phyloP scores from a whole-genome alignment of 2,113 vertebrate genomes.

The Oreocharis arfaki region DNA sequence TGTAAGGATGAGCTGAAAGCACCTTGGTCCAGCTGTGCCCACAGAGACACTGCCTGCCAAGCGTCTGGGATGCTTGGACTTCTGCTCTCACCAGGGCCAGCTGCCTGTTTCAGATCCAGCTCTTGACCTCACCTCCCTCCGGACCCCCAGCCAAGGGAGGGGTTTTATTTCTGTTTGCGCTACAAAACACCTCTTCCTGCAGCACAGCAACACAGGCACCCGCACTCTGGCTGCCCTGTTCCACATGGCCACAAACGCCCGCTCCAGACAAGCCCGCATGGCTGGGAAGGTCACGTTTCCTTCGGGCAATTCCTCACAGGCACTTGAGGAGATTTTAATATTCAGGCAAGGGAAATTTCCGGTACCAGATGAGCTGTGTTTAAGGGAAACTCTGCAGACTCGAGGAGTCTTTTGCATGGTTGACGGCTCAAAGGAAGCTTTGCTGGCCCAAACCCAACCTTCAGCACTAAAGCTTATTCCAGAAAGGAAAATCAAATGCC shows the following conservation, averaged over 20 bases:
- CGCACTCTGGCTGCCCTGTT: accelerated
- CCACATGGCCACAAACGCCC: not conserved
- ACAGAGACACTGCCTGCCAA: not conserved
- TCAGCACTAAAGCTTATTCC: conserved; percentile 52
- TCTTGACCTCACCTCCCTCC: not conserved
- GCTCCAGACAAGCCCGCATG: not conserved
- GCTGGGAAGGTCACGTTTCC: conserved; percentile 31
- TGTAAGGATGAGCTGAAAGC: not conserved
- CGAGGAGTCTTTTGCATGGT: not conserved
- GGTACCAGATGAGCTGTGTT: conserved; percentile 10
- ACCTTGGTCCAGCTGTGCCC: not conserved
- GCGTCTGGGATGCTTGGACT: not conserved
- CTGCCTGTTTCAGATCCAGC: not conserved
- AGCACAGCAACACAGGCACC: not conserved
- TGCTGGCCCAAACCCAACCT: conserved; percentile 47
- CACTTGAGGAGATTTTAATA: conserved; percentile 9
- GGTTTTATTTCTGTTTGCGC: not conserved
- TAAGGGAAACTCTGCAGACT: conserved; percentile 17
- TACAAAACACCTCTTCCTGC: not conserved
- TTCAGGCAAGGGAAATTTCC: conserved; percentile 4
- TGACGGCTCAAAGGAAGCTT: conserved; percentile 34
- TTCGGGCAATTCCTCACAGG: not conserved
- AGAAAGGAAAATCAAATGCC: conserved; percentile 50
- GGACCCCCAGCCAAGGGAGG: not conserved
- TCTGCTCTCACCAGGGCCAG: not conserved